These are phyloP conservation scores for Harpagifer antarcticus DNA, from an alignment of 2,797 vertebrate species.

Conservation along the genomic window DNA sequence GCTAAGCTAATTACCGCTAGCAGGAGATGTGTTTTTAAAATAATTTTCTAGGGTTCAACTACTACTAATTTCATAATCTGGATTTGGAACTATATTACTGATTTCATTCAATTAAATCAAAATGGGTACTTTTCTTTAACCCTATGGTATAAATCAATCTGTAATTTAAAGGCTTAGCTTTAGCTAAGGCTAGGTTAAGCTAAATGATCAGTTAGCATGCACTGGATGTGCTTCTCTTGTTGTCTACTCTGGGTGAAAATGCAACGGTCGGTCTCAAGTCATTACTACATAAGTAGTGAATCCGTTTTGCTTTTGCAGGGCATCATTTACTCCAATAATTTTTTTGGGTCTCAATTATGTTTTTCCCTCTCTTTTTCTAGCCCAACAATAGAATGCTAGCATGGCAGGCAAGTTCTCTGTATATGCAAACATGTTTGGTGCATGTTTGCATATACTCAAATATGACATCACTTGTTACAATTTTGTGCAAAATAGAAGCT, in stretches of 20 bases:
- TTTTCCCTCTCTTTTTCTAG: slow-evolving; percentile 60
- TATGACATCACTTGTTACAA: background rate
- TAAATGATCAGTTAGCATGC: background rate
- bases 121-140: too few species aligned
- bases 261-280: background rate
- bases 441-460: slow-evolving; percentile 63
- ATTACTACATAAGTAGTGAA: background rate
- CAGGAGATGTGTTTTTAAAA: background rate
- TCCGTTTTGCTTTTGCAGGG: background rate
- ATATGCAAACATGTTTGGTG: slow-evolving; percentile 65
- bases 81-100: background rate
- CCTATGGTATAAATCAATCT: background rate
- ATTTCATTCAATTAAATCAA: too few species aligned
- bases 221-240: background rate
- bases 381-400: slow-evolving; percentile 52
- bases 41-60: background rate
- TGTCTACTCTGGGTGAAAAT: background rate
- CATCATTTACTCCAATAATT: background rate
- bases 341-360: slow-evolving; percentile 21
- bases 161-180: too few species aligned
- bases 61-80: background rate
- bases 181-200: background rate
- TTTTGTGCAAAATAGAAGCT: background rate
- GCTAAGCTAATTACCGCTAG: background rate
- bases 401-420: slow-evolving; percentile 66